phyloP scores from a whole-genome alignment of 2,113 vertebrate species.

The Ictidomys tridecemlineatus region DNA sequence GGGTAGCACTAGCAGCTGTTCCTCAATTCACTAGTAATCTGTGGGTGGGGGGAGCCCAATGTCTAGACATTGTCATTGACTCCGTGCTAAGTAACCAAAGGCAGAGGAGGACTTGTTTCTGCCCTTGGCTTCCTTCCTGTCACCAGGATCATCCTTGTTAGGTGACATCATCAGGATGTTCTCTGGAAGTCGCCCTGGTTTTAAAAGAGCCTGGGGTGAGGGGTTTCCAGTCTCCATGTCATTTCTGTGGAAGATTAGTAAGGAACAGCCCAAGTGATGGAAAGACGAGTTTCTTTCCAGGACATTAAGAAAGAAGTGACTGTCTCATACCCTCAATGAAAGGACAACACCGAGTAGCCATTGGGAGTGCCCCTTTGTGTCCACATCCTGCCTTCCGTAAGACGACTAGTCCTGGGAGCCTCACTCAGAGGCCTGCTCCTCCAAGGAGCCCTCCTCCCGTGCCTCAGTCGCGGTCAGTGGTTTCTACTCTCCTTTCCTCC shows the following conservation, averaged over 20 bases:
- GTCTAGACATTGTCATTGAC: neutral
- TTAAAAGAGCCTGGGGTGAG: neutral
- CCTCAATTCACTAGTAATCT: no score
- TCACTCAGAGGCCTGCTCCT: neutral
- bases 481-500: neutral
- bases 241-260: neutral
- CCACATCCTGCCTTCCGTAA: neutral
- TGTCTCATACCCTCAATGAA: neutral
- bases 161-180: neutral
- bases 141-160: neutral
- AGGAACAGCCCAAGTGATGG: neutral
- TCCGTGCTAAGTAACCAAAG: fast-evolving
- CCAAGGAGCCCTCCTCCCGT: neutral
- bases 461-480: neutral
- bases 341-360: fast-evolving
- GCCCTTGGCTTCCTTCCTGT: neutral
- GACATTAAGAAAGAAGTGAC: neutral
- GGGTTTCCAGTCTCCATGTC: neutral
- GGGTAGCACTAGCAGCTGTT: neutral
- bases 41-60: neutral
- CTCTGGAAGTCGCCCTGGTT: neutral
- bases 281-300: neutral
- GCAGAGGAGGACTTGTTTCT: neutral
- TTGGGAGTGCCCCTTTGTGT: no score
- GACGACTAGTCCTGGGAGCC: neutral